A percentile compares a stretch with the other conserved stretches of the same genome.
Conservation (phyloP, 2,888 invertebrate genomes). For the Homarus gammarus region DNA sequence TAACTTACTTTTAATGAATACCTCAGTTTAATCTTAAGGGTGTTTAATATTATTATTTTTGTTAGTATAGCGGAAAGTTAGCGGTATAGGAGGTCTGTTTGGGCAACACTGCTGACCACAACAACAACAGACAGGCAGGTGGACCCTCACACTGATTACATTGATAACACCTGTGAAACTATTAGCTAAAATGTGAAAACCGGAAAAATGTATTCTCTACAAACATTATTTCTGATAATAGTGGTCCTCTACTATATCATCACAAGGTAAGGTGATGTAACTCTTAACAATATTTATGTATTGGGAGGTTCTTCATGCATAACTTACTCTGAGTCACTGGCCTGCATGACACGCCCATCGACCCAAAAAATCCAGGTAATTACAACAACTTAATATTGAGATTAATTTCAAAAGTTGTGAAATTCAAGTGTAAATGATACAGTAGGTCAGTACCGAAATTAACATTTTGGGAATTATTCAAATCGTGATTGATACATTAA, state of each 20-base stretch:
- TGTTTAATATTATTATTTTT: too few species aligned
- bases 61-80: too few species aligned
- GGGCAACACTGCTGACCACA: neutral
- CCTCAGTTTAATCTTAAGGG: too few species aligned
- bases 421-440: neutral
- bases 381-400: neutral
- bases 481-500: too few species aligned
- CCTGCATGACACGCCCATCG: neutral
- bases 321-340: neutral
- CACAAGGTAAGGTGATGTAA: conserved; percentile 7
- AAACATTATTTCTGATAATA: conserved; percentile 7
- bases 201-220: conserved; percentile 14
- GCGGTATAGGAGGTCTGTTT: neutral
- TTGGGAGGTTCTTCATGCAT: neutral
- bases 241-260: conserved; percentile 24
- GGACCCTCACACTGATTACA: too few species aligned
- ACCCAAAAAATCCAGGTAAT: neutral
- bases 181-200: neutral
- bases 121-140: too few species aligned
- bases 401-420: neutral
- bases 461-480: too few species aligned
- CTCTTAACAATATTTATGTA: neutral
- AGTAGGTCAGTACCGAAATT: too few species aligned
- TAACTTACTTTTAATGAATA: too few species aligned
- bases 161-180: too few species aligned